These are phyloP conservation scores for Heterotis niloticus DNA, from an alignment of 2,113 vertebrate species.

Conservation along the genomic window DNA sequence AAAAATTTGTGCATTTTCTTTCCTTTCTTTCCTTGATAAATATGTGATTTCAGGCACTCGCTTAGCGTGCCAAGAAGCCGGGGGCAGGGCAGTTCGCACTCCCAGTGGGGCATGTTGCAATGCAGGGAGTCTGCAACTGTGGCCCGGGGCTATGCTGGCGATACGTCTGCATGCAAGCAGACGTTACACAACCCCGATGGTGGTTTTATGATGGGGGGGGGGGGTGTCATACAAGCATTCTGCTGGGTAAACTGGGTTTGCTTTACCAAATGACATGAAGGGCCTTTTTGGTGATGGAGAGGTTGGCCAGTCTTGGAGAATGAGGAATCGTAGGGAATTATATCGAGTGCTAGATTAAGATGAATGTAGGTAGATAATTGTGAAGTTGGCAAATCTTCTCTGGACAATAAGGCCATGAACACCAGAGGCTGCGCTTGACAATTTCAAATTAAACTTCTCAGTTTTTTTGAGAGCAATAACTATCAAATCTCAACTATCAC, in stretches of 20 bases:
- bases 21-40: conserved; percentile 49
- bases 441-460: no score
- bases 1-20: conserved; percentile 34
- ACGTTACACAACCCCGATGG: conserved; percentile 11
- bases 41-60: conserved; percentile 39
- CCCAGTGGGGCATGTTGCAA: conserved; percentile 34
- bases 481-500: no score
- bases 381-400: background rate
- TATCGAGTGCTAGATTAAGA: no score
- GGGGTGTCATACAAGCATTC: background rate
- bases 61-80: conserved; percentile 41
- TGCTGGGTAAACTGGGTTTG: background rate
- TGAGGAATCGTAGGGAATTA: no score
- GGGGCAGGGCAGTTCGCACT: conserved; percentile 40
- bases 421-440: no score
- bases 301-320: no score
- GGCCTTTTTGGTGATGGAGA: background rate
- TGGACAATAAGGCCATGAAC: background rate
- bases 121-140: conserved; percentile 24
- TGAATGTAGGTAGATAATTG: no score
- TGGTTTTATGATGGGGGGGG: background rate
- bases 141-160: conserved; percentile 19
- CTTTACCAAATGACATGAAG: background rate
- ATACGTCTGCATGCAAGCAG: background rate
- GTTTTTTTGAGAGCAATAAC: no score